Conservation (phyloP, 2,797 vertebrate genomes). For the Neomorphus geoffroyi region DNA sequence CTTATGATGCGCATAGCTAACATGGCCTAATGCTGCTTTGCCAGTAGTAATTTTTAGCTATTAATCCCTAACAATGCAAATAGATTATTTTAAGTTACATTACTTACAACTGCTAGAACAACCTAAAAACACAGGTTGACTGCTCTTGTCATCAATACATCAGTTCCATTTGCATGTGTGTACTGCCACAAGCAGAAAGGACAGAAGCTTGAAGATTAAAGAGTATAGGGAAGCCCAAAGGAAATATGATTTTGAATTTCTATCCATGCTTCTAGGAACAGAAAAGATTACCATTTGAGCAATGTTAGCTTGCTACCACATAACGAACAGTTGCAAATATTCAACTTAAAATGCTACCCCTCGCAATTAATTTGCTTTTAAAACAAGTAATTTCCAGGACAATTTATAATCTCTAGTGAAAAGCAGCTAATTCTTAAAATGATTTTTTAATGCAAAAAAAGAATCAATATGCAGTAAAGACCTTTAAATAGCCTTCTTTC, state of each 20-base stretch:
- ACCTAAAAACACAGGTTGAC: neutral
- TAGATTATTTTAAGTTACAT: neutral
- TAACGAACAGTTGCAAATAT: neutral
- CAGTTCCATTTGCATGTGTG: neutral
- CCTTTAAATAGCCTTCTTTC: neutral
- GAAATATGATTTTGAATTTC: neutral
- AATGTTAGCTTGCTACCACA: neutral
- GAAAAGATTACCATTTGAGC: neutral
- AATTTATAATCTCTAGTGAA: neutral
- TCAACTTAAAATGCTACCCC: neutral
- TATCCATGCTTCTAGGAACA: neutral
- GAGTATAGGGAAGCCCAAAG: neutral
- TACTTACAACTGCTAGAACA: neutral
- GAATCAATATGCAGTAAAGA: neutral
- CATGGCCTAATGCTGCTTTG: neutral
- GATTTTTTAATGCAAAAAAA: neutral
- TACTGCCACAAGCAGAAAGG: neutral
- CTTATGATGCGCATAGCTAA: neutral
- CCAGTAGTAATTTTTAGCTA: neutral
- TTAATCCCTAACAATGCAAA: neutral
- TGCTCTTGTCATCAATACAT: neutral
- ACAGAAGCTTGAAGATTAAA: neutral
- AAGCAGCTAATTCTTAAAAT: neutral
- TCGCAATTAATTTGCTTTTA: slow-evolving; percentile 16
- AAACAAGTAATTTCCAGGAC: neutral